Percentiles rank a stretch among this genome's conserved stretches.
Evolutionary conservation across 2,888 invertebrate species (phyloP).

Genomic region (Heliconius erato): DNA sequence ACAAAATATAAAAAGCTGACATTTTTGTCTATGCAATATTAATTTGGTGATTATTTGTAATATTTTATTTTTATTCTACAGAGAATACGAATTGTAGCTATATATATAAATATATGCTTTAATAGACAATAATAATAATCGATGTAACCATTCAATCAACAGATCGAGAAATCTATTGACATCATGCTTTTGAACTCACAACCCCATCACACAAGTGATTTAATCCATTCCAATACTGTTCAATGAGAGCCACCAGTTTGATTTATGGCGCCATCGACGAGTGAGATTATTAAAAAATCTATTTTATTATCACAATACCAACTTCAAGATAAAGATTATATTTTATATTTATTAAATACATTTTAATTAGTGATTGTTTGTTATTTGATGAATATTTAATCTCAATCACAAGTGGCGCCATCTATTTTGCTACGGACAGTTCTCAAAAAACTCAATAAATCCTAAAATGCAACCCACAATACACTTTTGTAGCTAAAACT

Average conservation of each 20-base stretch:
- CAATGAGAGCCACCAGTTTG: neutral
- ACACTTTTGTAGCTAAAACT: neutral
- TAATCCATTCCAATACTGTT: slow-evolving; percentile 30
- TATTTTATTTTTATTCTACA: slow-evolving; percentile 2
- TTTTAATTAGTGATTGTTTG: neutral
- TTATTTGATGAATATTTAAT: neutral
- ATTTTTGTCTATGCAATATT: neutral
- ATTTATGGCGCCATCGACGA: neutral
- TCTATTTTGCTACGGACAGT: neutral
- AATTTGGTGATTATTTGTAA: neutral
- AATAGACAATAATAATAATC: slow-evolving; percentile 10
- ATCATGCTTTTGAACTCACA: slow-evolving; percentile 17
- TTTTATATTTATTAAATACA: neutral
- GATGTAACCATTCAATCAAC: slow-evolving; percentile 3
- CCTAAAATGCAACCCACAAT: neutral
- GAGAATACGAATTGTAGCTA: slow-evolving; percentile 21
- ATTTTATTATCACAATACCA: neutral
- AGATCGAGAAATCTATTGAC: slow-evolving; percentile 16
- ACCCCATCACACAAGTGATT: slow-evolving; percentile 21
- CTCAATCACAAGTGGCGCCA: slow-evolving; percentile 9
- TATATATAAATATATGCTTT: neutral
- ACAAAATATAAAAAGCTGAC: neutral
- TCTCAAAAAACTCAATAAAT: neutral
- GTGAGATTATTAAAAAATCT: neutral
- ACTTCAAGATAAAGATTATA: neutral